Evolutionary conservation across 2,888 invertebrate genomes (phyloP), one percentile per base, ranked within the genome.

Genomic region (Linyphia triangularis): DNA sequence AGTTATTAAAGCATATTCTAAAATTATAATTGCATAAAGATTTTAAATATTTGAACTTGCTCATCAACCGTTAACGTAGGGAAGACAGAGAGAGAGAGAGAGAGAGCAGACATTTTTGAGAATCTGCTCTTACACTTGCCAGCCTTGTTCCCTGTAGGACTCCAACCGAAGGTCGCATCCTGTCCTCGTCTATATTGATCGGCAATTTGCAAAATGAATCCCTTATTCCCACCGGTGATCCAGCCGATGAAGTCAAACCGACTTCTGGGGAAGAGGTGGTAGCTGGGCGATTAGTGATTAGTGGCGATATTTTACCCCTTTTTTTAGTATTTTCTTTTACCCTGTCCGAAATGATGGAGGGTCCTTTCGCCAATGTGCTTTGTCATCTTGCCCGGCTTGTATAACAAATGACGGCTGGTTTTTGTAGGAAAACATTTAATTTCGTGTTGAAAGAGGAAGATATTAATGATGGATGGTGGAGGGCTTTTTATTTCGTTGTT

Each of bases 181-280:
- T 85, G 84, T 85, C 84, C 67, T 69, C 73, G 57, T 69, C 75
- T 65, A 75, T 85, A 85, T 85, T 85, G 84, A 85, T 85, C 84
- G 84, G 84, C 84, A 85, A 85, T 85, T 85, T 85, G 84, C 84
- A 67, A 85, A 77, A 85, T 85, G 75, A 84, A 75, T 77, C 67
- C 84, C 63, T 33, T 37, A 57, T 40, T 77, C 84, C 84, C 75
- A 67, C 6, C 16, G 84, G 84, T 75, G 82, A 72, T 70, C n/a
- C 65, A 22, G 22, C 73, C 84, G 84, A 85, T 85, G 84, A 85
- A 85, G 77, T 85, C 77, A 67, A 85, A 82, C 9, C 26, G 33
- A 16, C 72, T 37, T 16, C 26, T 28, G 33, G 43, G 1, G 30
- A 59, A 72, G 70, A 82, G 72, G 72, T 30, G n/a, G 37, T 69